A percentile compares a stretch with the other conserved stretches of the same genome.
Evolutionary conservation across 2,888 invertebrate genomes (phyloP).

Genomic region (Dexiosoma caninum): DNA sequence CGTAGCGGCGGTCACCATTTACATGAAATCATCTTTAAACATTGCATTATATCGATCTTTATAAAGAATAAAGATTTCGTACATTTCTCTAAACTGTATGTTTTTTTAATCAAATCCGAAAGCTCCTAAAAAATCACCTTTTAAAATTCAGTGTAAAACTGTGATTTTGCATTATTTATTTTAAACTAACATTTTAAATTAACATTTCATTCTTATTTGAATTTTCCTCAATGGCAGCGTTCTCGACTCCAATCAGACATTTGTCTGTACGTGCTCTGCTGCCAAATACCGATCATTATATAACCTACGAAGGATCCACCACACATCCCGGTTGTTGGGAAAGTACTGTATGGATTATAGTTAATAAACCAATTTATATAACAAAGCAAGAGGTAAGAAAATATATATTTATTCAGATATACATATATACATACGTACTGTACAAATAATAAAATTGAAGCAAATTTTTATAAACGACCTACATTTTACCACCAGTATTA

Average conservation of each 20-base stretch:
- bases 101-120: no score
- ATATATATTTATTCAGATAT: not conserved
- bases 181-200: no score
- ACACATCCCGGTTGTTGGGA: constrained; percentile 99
- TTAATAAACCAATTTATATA: constrained; percentile 98
- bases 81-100: no score
- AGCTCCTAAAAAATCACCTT: no score
- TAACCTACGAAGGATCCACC: constrained; percentile 98
- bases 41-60: no score
- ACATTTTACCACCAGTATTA: not conserved
- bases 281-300: constrained; percentile 94
- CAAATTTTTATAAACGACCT: not conserved
- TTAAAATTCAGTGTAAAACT: not conserved
- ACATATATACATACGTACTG: no score
- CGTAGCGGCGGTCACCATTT: no score
- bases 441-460: not conserved
- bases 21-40: no score
- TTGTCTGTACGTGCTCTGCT: constrained; percentile 91
- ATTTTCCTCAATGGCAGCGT: constrained; percentile 86
- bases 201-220: no score
- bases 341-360: constrained; percentile 98
- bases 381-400: constrained; percentile 92
- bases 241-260: constrained; percentile 89
- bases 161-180: no score
- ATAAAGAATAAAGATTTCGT: no score